These are phyloP conservation scores for Diceros bicornis DNA, from an alignment of 2,797 vertebrate genomes.

Conservation along the genomic window DNA sequence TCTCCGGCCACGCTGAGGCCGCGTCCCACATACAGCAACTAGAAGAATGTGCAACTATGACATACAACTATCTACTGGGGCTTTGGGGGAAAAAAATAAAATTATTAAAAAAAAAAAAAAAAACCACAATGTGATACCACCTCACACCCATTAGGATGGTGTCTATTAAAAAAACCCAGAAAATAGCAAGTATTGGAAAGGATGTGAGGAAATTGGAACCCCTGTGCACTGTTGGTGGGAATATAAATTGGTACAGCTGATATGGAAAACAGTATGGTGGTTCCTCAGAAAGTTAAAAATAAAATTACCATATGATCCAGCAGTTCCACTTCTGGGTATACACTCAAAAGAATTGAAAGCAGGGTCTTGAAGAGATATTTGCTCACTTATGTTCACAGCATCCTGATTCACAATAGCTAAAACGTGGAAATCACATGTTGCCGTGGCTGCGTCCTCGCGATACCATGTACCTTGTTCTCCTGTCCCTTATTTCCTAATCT, in stretches of 20 bases:
- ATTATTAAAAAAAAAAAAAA: no score
- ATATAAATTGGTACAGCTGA: background rate
- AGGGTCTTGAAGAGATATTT: background rate
- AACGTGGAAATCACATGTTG: background rate
- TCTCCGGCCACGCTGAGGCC: no score
- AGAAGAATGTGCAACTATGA: no score
- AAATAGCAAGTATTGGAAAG: background rate
- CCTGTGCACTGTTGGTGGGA: background rate
- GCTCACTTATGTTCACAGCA: background rate
- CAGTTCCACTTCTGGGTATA: background rate
- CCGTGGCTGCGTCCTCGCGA: background rate
- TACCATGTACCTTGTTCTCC: background rate
- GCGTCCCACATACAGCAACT: no score
- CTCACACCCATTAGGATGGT: background rate
- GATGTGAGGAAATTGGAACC: background rate
- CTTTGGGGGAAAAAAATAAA: no score
- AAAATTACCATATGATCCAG: background rate
- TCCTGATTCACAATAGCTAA: no score
- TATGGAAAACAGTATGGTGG: background rate
- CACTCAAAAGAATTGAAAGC: background rate
- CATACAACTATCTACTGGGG: no score
- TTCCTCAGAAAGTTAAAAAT: background rate
- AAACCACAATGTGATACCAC: background rate
- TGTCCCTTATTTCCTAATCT: fast-evolving
- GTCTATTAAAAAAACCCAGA: background rate